phyloP scores from a whole-genome alignment of 35 echinoderm and acorn worm species.

The Apostichopus parvimensis region DNA sequence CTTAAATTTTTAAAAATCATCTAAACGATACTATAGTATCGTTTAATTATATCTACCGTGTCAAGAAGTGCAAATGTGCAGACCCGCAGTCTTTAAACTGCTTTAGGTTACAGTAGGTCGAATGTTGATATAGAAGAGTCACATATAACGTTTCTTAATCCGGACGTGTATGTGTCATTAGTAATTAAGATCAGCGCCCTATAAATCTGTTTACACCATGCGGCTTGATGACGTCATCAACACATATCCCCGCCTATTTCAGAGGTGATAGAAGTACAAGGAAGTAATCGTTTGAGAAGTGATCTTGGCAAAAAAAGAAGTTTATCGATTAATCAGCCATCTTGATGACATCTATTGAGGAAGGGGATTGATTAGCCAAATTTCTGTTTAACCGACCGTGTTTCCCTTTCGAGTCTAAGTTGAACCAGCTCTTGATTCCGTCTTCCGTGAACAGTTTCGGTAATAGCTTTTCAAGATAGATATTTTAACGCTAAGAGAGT shows the following conservation, averaged over 20 bases:
- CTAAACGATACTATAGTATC: neutral
- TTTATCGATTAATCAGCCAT: conserved; percentile 20
- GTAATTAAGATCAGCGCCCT: neutral
- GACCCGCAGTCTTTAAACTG: no score
- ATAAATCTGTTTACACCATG: neutral
- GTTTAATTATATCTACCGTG: neutral
- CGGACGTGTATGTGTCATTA: neutral
- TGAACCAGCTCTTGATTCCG: neutral
- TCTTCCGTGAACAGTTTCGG: conserved; percentile 19
- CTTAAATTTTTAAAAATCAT: no score
- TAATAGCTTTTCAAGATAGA: conserved; percentile 32
- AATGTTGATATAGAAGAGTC: no score
- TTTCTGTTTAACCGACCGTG: conserved; percentile 22
- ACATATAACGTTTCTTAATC: neutral
- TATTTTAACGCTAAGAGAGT: neutral
- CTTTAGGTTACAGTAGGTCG: no score
- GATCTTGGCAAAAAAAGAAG: neutral
- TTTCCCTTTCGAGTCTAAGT: neutral
- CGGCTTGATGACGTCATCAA: conserved; percentile 15
- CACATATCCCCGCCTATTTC: neutral
- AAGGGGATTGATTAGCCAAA: conserved; percentile 37
- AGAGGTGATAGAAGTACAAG: neutral
- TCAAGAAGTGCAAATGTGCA: no score
- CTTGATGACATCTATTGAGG: conserved; percentile 44
- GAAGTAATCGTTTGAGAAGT: conserved; percentile 14